Conservation (phyloP, 1,140 invertebrate species). For the Drosophila kurseongensis region DNA sequence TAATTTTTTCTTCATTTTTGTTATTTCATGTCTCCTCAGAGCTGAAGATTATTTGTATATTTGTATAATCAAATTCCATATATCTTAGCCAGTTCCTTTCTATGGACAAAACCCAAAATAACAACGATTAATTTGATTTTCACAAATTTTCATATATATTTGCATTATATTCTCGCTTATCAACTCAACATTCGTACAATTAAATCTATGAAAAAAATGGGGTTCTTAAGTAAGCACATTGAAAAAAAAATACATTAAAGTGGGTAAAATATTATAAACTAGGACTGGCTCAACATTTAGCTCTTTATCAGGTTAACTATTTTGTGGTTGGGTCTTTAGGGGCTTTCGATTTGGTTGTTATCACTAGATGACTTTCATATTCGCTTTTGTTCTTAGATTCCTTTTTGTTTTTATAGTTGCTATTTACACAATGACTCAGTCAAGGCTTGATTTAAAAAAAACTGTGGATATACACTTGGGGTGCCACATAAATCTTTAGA, state of each 20-base stretch:
- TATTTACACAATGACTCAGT: slow-evolving; percentile 53
- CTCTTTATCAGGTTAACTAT: slow-evolving; percentile 18
- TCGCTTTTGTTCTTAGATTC: background rate
- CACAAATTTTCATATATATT: slow-evolving; percentile 33
- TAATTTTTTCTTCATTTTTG: background rate
- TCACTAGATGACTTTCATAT: slow-evolving; percentile 52
- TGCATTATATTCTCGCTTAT: slow-evolving; percentile 29
- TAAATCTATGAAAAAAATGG: slow-evolving; percentile 57
- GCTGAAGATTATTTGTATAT: no score
- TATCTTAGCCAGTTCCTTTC: background rate
- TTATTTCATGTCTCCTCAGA: no score
- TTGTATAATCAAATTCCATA: no score
- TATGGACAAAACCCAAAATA: background rate
- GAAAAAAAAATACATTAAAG: slow-evolving; percentile 28
- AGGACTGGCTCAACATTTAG: slow-evolving; percentile 28
- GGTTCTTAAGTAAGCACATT: slow-evolving; percentile 9
- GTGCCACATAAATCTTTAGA: background rate
- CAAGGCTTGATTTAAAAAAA: slow-evolving; percentile 27
- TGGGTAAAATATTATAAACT: slow-evolving; percentile 7
- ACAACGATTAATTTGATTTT: slow-evolving; percentile 6
- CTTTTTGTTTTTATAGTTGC: background rate
- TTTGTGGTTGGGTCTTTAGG: slow-evolving; percentile 11
- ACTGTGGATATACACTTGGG: background rate
- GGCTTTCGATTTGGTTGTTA: slow-evolving; percentile 47
- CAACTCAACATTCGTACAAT: slow-evolving; percentile 51